Percentiles rank a stretch among this genome's conserved stretches.
Conservation (phyloP, 2,113 vertebrate genomes). For the Sphaerodactylus townsendi region DNA sequence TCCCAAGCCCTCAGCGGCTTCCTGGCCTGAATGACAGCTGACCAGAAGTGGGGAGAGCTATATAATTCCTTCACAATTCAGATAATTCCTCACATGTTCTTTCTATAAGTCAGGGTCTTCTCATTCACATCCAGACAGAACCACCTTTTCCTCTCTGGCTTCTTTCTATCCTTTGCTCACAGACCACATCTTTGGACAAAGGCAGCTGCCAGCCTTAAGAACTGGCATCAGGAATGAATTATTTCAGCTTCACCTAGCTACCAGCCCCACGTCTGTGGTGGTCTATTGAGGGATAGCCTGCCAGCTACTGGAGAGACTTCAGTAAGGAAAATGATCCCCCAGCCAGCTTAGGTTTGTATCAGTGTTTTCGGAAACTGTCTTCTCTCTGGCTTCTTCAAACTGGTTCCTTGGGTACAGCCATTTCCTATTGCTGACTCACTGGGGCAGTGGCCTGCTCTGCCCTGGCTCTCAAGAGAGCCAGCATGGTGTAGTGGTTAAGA, state of each 20-base stretch:
- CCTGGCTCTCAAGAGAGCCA: too few species aligned
- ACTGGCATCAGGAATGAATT: background rate
- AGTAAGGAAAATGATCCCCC: background rate
- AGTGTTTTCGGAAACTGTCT: background rate
- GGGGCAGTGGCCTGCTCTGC: too few species aligned
- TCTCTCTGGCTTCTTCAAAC: background rate
- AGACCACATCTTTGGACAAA: background rate
- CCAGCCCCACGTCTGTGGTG: background rate
- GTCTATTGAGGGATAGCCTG: background rate
- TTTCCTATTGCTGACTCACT: background rate
- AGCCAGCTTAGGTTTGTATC: background rate
- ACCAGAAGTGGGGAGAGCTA: background rate
- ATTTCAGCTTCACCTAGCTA: background rate
- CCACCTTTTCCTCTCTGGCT: background rate
- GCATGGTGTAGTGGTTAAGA: too few species aligned
- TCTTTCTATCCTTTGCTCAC: background rate
- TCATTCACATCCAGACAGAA: background rate
- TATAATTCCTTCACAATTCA: background rate
- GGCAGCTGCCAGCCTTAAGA: background rate
- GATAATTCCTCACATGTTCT: background rate
- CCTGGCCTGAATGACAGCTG: background rate
- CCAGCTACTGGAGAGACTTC: background rate
- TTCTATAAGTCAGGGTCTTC: background rate
- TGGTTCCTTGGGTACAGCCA: background rate
- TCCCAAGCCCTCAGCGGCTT: background rate